These are phyloP conservation scores for Anadara kagoshimensis DNA, from an alignment of 1,140 invertebrate genomes.

Conservation along the genomic window DNA sequence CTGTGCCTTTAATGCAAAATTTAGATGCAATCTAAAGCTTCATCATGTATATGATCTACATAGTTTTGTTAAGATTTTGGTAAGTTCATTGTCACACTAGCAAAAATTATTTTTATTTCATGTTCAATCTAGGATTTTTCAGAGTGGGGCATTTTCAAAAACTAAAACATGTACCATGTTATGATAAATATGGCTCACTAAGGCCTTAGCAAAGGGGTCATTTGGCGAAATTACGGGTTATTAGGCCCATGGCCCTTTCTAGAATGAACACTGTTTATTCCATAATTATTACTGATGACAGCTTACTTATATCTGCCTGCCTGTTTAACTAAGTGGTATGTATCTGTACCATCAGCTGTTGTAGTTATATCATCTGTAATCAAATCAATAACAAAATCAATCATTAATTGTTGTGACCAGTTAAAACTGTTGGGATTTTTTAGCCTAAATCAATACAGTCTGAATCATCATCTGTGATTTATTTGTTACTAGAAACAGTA, in stretches of 20 bases:
- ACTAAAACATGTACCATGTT: background rate
- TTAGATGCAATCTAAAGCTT: too few relatives aligned
- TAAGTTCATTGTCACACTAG: too few relatives aligned
- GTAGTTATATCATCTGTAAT: slow-evolving; percentile 96
- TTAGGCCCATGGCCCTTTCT: too few relatives aligned
- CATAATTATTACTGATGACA: too few relatives aligned
- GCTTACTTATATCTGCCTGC: slow-evolving; percentile 73
- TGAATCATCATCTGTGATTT: background rate
- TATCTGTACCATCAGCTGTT: slow-evolving; percentile 96
- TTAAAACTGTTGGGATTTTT: background rate
- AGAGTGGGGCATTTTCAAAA: background rate
- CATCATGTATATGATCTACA: too few relatives aligned
- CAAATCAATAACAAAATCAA: slow-evolving; percentile 4
- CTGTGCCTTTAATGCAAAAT: too few relatives aligned
- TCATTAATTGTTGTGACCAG: background rate
- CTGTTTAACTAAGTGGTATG: slow-evolving; percentile 86
- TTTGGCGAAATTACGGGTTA: too few relatives aligned
- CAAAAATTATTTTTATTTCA: too few relatives aligned
- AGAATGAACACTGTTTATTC: too few relatives aligned
- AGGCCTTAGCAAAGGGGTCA: too few relatives aligned
- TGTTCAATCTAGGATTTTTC: too few relatives aligned
- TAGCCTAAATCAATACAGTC: background rate
- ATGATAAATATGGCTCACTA: background rate
- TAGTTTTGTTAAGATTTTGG: too few relatives aligned
- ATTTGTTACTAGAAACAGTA: background rate